Percentiles rank a stretch among this genome's conserved stretches.
Conservation (phyloP, 2,797 vertebrate species). For the Ctenopoma kingsleyae region DNA sequence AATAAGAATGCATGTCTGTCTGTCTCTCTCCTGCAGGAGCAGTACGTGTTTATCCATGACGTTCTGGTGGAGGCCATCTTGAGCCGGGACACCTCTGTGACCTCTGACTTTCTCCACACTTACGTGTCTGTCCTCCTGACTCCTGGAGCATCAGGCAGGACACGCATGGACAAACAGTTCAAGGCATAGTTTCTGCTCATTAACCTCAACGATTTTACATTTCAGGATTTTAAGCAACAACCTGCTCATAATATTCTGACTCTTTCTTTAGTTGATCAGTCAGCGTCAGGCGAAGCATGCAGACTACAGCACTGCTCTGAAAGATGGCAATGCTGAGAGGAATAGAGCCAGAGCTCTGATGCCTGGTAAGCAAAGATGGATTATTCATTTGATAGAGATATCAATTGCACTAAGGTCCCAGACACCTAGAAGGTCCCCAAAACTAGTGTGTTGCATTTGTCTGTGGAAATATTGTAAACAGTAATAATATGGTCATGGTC, state of each 20-base stretch:
- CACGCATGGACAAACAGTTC: constrained; percentile 94
- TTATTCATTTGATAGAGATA: neutral
- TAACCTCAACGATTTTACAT: neutral
- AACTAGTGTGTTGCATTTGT: neutral
- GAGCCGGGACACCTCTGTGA: constrained; percentile 93
- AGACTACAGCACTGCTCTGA: constrained; percentile 94
- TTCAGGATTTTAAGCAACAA: neutral
- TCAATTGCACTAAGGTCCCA: neutral
- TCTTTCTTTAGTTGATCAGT: constrained; percentile 87
- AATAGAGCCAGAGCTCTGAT: constrained; percentile 94
- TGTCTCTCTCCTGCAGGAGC: constrained; percentile 84
- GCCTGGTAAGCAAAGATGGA: constrained; percentile 85
- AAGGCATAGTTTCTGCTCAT: constrained; percentile 83
- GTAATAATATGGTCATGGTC: no score
- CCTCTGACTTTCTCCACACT: constrained; percentile 89
- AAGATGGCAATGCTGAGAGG: constrained; percentile 92
- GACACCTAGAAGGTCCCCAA: neutral
- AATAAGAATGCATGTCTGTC: neutral
- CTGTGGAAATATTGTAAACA: neutral
- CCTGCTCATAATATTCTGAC: neutral
- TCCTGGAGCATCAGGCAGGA: constrained; percentile 90
- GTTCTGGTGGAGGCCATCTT: constrained; percentile 93
- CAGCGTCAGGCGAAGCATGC: constrained; percentile 92
- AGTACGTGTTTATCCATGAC: constrained; percentile 97
- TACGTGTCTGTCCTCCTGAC: constrained; percentile 94